phyloP scores from a whole-genome alignment of 2,113 vertebrate species.

The Ameiurus melas region DNA sequence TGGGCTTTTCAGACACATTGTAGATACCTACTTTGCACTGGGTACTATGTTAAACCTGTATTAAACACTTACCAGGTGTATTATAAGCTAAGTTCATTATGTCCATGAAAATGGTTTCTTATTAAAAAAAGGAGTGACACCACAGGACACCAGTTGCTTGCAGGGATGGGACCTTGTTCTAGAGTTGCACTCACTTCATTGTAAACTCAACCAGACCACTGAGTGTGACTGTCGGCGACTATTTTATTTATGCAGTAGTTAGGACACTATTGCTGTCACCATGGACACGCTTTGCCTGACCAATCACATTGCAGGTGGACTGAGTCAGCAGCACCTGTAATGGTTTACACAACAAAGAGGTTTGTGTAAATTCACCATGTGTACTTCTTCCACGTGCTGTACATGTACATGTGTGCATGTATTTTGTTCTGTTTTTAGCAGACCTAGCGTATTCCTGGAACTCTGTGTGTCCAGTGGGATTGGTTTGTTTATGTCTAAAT shows the following conservation, averaged over 20 bases:
- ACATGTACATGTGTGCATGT: background rate
- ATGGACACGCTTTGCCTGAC: conserved; percentile 32
- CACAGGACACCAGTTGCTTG: background rate
- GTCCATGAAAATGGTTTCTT: background rate
- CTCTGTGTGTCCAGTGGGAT: background rate
- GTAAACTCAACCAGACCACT: conserved; percentile 33
- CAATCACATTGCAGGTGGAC: conserved; percentile 27
- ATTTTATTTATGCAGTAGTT: conserved; percentile 42
- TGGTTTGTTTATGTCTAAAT: conserved; percentile 17
- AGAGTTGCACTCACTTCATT: background rate
- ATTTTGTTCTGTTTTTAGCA: conserved; percentile 9
- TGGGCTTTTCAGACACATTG: background rate
- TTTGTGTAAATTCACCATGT: background rate
- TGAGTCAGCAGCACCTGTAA: conserved; percentile 29
- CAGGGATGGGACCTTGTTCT: background rate
- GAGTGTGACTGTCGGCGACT: conserved; percentile 27
- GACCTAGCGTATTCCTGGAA: background rate
- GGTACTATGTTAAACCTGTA: background rate
- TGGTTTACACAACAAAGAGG: conserved; percentile 26
- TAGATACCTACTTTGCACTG: background rate
- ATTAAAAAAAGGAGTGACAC: background rate
- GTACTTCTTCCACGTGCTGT: background rate
- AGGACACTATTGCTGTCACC: conserved; percentile 23
- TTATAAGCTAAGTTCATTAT: background rate
- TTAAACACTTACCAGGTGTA: background rate